Conservation (phyloP, 1,140 invertebrate species). For the Pteromalus puparum region DNA sequence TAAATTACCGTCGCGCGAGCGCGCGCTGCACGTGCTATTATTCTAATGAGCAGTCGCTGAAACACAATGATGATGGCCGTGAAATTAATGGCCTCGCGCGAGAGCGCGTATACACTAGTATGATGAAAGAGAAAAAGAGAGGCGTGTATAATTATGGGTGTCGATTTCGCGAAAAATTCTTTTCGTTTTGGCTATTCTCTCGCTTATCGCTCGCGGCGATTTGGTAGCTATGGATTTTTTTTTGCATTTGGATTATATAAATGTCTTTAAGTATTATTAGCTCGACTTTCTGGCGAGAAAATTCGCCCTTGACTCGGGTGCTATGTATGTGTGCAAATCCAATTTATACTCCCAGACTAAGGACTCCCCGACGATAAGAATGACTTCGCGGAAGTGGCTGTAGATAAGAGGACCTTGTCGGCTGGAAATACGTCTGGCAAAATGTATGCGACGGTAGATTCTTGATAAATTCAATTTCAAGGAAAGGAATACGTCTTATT, state of each 20-base stretch:
- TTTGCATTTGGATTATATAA: not conserved
- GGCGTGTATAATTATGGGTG: conserved; percentile 30
- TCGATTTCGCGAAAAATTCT: conserved; percentile 34
- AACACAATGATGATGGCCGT: conserved; percentile 48
- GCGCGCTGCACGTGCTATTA: conserved; percentile 38
- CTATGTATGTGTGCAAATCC: not conserved
- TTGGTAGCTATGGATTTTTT: not conserved
- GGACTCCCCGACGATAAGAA: not conserved
- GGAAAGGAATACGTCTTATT: not conserved
- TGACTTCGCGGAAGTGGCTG: not conserved
- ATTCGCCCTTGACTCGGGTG: not conserved
- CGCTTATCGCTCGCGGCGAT: conserved; percentile 6
- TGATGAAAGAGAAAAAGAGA: not conserved
- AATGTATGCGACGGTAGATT: not conserved
- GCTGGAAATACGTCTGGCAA: not conserved
- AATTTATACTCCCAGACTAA: not conserved
- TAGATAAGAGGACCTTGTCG: not conserved
- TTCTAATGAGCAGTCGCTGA: conserved; percentile 43
- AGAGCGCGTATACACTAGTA: not conserved
- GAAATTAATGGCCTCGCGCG: conserved; percentile 39
- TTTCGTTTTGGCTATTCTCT: conserved; percentile 51
- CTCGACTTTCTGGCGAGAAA: not conserved
- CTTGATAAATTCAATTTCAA: not conserved
- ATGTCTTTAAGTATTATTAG: not conserved
- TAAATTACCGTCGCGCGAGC: conserved; percentile 43